These are phyloP conservation scores for Eulemur rubriventer DNA, from an alignment of 2,797 vertebrate genomes.

Conservation along the genomic window DNA sequence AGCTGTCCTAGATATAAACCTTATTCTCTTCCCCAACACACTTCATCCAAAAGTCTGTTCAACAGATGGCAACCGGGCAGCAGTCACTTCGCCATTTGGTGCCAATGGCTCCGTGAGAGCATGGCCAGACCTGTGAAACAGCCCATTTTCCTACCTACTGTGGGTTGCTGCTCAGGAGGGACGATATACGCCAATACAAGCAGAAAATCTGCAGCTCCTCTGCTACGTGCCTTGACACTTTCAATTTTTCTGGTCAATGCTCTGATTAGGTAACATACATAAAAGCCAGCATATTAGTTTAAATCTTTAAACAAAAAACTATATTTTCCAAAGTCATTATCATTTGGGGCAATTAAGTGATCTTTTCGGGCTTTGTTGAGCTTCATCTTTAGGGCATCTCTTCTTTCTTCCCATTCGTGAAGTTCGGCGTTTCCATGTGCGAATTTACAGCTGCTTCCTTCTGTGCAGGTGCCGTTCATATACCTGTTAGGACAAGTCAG, in stretches of 20 bases:
- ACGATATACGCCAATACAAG: slow-evolving; percentile 85
- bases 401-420: slow-evolving; percentile 95
- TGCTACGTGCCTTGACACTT: slow-evolving; percentile 86
- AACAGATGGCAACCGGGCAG: slow-evolving; percentile 83
- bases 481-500: slow-evolving; percentile 86
- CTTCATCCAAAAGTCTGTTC: slow-evolving; percentile 83
- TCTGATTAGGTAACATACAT: slow-evolving; percentile 84
- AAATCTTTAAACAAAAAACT: slow-evolving; percentile 99
- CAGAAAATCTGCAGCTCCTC: slow-evolving; percentile 86
- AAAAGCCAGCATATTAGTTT: slow-evolving; percentile 90
- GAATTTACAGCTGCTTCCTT: slow-evolving; percentile 93
- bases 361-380: slow-evolving; percentile 98
- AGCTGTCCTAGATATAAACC: slow-evolving; percentile 75
- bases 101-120: slow-evolving; percentile 78
- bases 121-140: slow-evolving; percentile 83
- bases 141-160: slow-evolving; percentile 85
- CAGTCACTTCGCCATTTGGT: slow-evolving; percentile 75
- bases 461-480: slow-evolving; percentile 91
- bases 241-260: slow-evolving; percentile 85
- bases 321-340: slow-evolving; percentile 99
- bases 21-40: slow-evolving; percentile 64
- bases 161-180: slow-evolving; percentile 86
- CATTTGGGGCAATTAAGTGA: slow-evolving; percentile 98
- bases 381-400: slow-evolving; percentile 97
- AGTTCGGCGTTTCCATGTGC: slow-evolving; percentile 97